These are phyloP conservation scores for Eutrigla gurnardus DNA, from an alignment of 2,797 vertebrate species.

Conservation along the genomic window DNA sequence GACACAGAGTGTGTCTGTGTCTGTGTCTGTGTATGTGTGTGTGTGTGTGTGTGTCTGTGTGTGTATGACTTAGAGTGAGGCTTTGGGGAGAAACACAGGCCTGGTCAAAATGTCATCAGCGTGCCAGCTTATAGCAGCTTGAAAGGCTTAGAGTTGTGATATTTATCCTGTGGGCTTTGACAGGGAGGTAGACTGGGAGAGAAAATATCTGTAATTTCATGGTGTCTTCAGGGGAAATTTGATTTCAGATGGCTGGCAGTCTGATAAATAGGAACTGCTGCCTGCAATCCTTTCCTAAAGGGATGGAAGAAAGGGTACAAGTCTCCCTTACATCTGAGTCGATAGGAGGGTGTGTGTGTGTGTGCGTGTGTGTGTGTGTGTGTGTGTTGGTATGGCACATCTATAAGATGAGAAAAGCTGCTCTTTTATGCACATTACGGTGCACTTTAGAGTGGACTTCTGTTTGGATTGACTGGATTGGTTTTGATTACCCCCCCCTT, in stretches of 20 bases:
- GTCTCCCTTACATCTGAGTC: slow-evolving; percentile 66
- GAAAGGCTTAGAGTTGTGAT: slow-evolving; percentile 87
- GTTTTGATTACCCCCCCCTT: slow-evolving; percentile 51
- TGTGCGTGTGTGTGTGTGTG: slow-evolving; percentile 27
- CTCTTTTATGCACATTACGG: slow-evolving; percentile 45
- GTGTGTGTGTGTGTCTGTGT: slow-evolving; percentile 28
- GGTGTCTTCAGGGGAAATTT: slow-evolving; percentile 89
- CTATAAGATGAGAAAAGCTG: slow-evolving; percentile 30
- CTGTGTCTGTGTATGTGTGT: slow-evolving; percentile 31
- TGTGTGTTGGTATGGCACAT: slow-evolving; percentile 25
- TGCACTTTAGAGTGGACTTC: slow-evolving; percentile 20
- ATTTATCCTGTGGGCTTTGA: slow-evolving; percentile 87
- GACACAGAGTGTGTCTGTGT: slow-evolving; percentile 50
- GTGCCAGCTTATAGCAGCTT: slow-evolving; percentile 84
- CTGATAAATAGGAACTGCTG: slow-evolving; percentile 87
- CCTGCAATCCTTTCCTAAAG: slow-evolving; percentile 82
- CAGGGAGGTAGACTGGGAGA: slow-evolving; percentile 77
- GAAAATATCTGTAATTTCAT: slow-evolving; percentile 88
- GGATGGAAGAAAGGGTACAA: slow-evolving; percentile 75
- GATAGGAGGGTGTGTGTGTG: slow-evolving; percentile 36
- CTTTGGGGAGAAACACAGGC: slow-evolving; percentile 80
- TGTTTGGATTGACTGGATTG: slow-evolving; percentile 52
- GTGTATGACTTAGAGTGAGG: slow-evolving; percentile 67
- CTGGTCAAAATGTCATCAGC: slow-evolving; percentile 86
- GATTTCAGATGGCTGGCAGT: slow-evolving; percentile 87